Evolutionary conservation across 2,797 vertebrate species (phyloP).

Genomic region (Artibeus lituratus): DNA sequence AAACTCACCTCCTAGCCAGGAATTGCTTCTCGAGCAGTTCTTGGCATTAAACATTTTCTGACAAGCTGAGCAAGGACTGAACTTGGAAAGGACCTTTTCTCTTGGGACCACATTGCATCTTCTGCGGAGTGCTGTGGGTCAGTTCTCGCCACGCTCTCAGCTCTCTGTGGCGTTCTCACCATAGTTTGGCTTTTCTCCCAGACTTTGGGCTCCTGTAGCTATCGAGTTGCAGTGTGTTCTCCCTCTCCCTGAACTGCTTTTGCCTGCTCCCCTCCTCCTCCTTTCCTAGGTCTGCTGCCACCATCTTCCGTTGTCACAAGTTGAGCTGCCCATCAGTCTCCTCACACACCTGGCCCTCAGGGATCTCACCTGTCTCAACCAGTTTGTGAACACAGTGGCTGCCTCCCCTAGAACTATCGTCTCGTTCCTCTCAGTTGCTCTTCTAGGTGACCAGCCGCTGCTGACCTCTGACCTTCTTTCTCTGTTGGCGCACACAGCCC

Average conservation of each 20-base stretch:
- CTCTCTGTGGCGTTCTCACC: conserved; percentile 5
- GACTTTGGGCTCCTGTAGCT: not conserved
- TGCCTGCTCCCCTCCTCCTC: not conserved
- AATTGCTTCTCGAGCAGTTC: not conserved
- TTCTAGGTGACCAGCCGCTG: conserved; percentile 78
- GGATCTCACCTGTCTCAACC: conserved; percentile 78
- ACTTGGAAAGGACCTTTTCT: not conserved
- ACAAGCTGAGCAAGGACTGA: not conserved
- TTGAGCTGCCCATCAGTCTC: conserved; percentile 90
- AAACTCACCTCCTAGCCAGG: not conserved
- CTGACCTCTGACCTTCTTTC: conserved; percentile 88
- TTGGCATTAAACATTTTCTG: not conserved
- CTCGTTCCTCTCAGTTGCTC: conserved; percentile 74
- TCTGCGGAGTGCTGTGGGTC: fast-evolving
- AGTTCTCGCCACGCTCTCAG: fast-evolving
- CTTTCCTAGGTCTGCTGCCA: conserved; percentile 85
- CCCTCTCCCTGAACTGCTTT: not conserved
- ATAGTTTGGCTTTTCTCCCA: not conserved
- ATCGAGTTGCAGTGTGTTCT: not conserved
- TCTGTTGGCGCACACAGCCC: conserved; percentile 85
- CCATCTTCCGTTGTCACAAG: conserved; percentile 78
- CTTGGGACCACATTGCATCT: not conserved
- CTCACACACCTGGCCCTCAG: conserved; percentile 88
- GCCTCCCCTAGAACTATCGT: conserved; percentile 54
- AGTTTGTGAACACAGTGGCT: conserved; percentile 73